Conservation (phyloP, 2,888 invertebrate genomes). For the Argynnis bischoffii region DNA sequence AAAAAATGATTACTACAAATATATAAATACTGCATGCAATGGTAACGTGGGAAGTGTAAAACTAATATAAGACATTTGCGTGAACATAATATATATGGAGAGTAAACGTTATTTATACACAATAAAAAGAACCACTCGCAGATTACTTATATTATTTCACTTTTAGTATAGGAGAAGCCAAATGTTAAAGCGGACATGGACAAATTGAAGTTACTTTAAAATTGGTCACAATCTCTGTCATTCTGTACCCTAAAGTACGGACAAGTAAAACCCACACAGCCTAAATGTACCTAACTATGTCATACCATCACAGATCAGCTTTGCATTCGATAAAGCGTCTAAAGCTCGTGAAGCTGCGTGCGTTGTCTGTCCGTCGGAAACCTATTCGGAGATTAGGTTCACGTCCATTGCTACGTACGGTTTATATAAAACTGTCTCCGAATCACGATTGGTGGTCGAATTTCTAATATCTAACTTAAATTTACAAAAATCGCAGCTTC, state of each 20-base stretch:
- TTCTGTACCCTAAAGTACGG: constrained; percentile 50
- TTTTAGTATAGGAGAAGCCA: constrained; percentile 24
- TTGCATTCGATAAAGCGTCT: constrained; percentile 68
- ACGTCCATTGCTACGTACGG: constrained; percentile 3
- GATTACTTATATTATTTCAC: constrained; percentile 15
- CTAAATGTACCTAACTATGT: constrained; percentile 73
- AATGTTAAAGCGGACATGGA: constrained; percentile 53
- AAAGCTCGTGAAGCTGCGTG: constrained; percentile 58
- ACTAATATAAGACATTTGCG: constrained; percentile 4
- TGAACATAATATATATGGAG: not conserved
- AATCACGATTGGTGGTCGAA: not conserved
- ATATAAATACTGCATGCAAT: constrained; percentile 48
- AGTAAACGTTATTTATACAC: constrained; percentile 15
- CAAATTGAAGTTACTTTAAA: constrained; percentile 41
- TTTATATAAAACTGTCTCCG: constrained; percentile 1
- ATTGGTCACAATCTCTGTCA: constrained; percentile 50
- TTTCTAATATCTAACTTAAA: constrained; percentile 6
- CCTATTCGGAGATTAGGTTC: constrained; percentile 9
- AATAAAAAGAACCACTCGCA: constrained; percentile 21
- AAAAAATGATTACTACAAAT: constrained; percentile 38
- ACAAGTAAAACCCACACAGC: constrained; percentile 62
- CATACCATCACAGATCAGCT: constrained; percentile 80
- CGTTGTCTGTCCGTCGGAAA: constrained; percentile 28
- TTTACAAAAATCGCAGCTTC: constrained; percentile 42
- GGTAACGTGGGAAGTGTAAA: constrained; percentile 41